phyloP scores from a whole-genome alignment of 2,888 invertebrate genomes.

The Myopa tessellatipennis region DNA sequence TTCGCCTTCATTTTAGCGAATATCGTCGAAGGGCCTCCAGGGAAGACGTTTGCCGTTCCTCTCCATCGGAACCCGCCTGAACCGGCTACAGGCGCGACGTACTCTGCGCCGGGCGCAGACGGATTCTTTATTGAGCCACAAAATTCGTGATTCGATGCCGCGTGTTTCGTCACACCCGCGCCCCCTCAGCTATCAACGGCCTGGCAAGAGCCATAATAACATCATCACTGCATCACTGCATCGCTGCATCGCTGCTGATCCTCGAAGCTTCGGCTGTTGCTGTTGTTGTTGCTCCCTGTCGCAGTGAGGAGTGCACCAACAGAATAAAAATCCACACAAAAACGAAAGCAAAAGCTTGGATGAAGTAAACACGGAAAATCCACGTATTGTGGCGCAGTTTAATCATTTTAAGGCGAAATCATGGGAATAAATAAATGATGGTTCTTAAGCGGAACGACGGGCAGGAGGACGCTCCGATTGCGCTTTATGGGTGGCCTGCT shows the following conservation, averaged over 20 bases:
- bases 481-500: constrained; percentile 51
- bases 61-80: constrained; percentile 37
- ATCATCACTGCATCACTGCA: not conserved
- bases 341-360: constrained; percentile 6
- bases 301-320: constrained; percentile 3
- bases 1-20: constrained; percentile 32
- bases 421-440: constrained; percentile 50
- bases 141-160: constrained; percentile 49
- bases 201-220: not conserved
- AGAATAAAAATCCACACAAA: not conserved
- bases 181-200: not conserved
- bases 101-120: constrained; percentile 43
- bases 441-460: not conserved
- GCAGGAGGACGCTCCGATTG: constrained; percentile 42
- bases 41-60: constrained; percentile 40
- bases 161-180: not conserved
- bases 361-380: constrained; percentile 33
- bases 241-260: not conserved
- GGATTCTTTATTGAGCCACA: constrained; percentile 49
- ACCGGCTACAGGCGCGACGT: constrained; percentile 47
- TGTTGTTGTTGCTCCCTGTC: constrained; percentile 5
- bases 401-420: constrained; percentile 44
- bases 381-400: constrained; percentile 32
- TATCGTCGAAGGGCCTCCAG: constrained; percentile 44
- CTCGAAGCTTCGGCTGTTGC: constrained; percentile 5